phyloP scores from a whole-genome alignment of 2,113 vertebrate genomes.

The Bostrychus sinensis region DNA sequence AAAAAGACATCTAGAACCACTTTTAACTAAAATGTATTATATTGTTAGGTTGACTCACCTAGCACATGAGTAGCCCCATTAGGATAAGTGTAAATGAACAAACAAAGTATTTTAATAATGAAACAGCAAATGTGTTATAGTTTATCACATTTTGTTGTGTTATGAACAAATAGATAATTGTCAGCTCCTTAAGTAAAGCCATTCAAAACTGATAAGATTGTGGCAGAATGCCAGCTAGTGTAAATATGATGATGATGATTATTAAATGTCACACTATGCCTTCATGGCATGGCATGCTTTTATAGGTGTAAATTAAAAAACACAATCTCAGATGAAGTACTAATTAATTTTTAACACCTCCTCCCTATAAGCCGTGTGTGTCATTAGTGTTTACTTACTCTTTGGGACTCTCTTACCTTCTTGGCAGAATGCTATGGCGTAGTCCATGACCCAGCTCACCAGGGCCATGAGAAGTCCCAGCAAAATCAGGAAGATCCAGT shows the following conservation, averaged over 20 bases:
- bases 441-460: conserved; percentile 99
- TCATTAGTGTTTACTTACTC: background rate
- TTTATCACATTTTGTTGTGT: no score
- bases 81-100: no score
- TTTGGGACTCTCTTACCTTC: conserved; percentile 84
- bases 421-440: conserved; percentile 94
- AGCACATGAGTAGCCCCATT: no score
- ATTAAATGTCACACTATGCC: background rate
- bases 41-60: no score
- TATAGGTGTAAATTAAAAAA: conserved; percentile 4
- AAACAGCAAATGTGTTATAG: no score
- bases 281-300: background rate
- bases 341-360: conserved; percentile 5
- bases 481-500: conserved; percentile 99
- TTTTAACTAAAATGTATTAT: no score
- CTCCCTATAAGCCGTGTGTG: background rate
- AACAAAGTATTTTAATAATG: no score
- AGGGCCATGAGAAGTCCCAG: conserved; percentile 95
- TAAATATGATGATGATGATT: conserved; percentile 17
- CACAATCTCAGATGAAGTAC: background rate
- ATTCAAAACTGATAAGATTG: background rate
- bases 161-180: no score
- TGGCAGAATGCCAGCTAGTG: background rate
- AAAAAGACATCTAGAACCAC: no score
- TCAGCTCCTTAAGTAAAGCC: no score